Base-by-base conservation (phyloP, 2,797 vertebrate genomes). In the Emys orbicularis region DNA sequence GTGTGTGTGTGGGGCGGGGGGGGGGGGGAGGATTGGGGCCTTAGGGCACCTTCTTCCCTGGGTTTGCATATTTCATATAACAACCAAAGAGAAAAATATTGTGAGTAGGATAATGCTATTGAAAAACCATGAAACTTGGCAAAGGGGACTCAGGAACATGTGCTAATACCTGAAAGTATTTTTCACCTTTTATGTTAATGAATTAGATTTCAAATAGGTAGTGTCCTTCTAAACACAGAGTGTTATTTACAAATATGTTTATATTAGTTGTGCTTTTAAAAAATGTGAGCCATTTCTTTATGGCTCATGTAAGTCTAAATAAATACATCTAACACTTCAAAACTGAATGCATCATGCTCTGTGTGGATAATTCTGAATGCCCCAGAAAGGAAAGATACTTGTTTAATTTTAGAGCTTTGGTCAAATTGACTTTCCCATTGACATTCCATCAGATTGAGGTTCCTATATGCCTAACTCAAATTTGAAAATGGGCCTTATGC, bases 381-480 rank as follows among this genome's bases (percentile, higher is more conserved):
- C 41, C 41, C 41, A 77, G 74, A 47, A 49, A 49, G 72, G 37
- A 74, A 44, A 41, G 8, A 37, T 74, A 44, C 25, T 15, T 31
- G 6, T 59, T 89, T 80, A 54, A 19, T 1, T 31, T 18, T 41
- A 72, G 79, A 34, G 21, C 9, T 47, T 11, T 47, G 27, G n/a
- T 57, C 79, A 49, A 76, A 56, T 41, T 82, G 76, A n/a, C 57
- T 53, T 31, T 68, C 31, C 11, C 68, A 84, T 57, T 31, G 27
- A 11, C 27, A 18, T 54, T 53, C 77, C 52, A 1, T 1, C 3
- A 8, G 0, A 0, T 29, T 84, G 10, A 18, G 76, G 19, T 1
- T n/a, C 44, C 3, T 41, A 74, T 29, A 13, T 56, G 53, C 53
- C 79, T 79, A 41, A 9, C 0, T 21, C 84, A 83, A 87, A 16